A percentile compares a stretch with the other conserved stretches of the same genome.
Conservation (phyloP, 1,140 invertebrate genomes). For the Drosophila varians region DNA sequence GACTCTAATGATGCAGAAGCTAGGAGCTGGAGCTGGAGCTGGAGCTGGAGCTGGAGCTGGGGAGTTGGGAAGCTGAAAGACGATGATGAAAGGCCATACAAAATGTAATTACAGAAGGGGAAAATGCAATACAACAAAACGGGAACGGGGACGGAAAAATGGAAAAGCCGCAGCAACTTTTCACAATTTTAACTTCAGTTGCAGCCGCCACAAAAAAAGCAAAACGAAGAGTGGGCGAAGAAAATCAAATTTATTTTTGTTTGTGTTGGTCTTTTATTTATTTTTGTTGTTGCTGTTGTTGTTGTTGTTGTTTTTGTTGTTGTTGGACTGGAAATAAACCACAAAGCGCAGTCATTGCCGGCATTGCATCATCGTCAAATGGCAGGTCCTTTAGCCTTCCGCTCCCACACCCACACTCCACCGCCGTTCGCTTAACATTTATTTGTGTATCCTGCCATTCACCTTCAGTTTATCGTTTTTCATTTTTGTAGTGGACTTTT, state of each 20-base stretch:
- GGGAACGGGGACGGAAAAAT: background rate
- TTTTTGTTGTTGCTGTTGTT: background rate
- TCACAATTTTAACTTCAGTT: constrained; percentile 74
- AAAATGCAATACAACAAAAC: constrained; percentile 60
- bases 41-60: too few species aligned
- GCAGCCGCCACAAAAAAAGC: constrained; percentile 50
- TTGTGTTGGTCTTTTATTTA: background rate
- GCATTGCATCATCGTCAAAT: constrained; percentile 35
- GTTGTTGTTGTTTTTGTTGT: background rate
- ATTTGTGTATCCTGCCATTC: constrained; percentile 2
- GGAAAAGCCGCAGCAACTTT: constrained; percentile 55
- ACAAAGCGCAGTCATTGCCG: constrained; percentile 68
- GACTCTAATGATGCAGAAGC: constrained; percentile 70
- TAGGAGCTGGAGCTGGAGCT: too few species aligned
- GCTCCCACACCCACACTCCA: too few species aligned
- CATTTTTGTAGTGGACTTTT: constrained; percentile 66
- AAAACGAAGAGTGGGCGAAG: constrained; percentile 8
- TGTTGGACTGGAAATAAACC: constrained; percentile 66
- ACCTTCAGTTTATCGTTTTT: constrained; percentile 49
- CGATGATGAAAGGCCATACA: constrained; percentile 43
- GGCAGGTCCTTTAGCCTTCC: background rate
- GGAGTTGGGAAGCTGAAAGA: constrained; percentile 38
- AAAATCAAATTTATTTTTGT: constrained; percentile 70
- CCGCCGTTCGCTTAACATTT: background rate
- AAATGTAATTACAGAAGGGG: constrained; percentile 66